These are phyloP conservation scores for Eleginops maclovinus DNA, from an alignment of 2,113 vertebrate genomes.

Conservation along the genomic window DNA sequence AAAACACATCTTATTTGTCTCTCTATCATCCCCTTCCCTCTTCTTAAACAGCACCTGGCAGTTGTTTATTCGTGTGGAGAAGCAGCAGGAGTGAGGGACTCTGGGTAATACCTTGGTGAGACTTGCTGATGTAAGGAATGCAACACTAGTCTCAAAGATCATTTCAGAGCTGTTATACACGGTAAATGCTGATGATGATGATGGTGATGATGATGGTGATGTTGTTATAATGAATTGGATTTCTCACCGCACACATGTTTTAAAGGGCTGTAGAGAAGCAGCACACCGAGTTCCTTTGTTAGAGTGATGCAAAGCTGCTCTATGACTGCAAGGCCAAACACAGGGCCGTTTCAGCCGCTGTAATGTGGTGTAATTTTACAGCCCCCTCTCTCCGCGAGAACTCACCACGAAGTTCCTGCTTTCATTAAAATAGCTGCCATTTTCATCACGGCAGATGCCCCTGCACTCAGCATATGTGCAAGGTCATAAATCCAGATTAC, in stretches of 20 bases:
- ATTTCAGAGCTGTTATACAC: not conserved
- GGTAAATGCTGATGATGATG: not conserved
- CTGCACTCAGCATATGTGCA: conserved; percentile 61
- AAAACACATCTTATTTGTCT: conserved; percentile 8
- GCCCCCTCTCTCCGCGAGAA: conserved; percentile 11
- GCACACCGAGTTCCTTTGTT: not conserved
- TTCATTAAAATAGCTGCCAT: conserved; percentile 55
- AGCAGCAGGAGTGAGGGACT: not conserved
- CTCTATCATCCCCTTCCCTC: not conserved
- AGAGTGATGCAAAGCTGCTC: conserved; percentile 31
- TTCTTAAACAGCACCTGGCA: conserved; percentile 21
- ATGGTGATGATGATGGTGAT: not conserved
- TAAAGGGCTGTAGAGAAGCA: not conserved
- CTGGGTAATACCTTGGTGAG: not conserved
- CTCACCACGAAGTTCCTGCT: conserved; percentile 37
- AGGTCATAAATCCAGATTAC: conserved; percentile 82
- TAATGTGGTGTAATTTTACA: conserved; percentile 41
- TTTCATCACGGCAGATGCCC: conserved; percentile 67
- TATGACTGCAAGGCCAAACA: conserved; percentile 22
- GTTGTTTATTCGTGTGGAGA: conserved; percentile 30
- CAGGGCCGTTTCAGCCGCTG: conserved; percentile 5
- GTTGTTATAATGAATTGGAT: not conserved
- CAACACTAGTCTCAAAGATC: conserved; percentile 4
- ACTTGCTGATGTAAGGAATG: conserved; percentile 1
- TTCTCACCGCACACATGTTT: not conserved